Evolutionary conservation across 2,113 vertebrate genomes (phyloP), one percentile per base, ranked within the genome.

Genomic region (Heterocephalus glaber): DNA sequence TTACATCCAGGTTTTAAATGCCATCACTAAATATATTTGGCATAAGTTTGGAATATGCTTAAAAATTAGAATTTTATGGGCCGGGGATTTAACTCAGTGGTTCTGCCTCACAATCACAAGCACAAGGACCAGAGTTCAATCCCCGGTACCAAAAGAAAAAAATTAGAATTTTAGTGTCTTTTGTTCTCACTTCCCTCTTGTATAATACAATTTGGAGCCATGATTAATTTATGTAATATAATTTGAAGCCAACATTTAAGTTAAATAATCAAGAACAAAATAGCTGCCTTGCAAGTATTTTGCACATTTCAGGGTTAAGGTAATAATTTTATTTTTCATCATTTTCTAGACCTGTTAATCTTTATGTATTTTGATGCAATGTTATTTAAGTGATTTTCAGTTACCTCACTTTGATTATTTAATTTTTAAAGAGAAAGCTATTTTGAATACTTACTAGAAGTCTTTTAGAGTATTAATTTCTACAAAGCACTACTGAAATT

Each of bases 241-340:
- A 89, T 52, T 79, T 87, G 30, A 92, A 90, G 49, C 16, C 33
- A 63, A 47, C 47, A 80, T 33, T 85, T 63, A 28, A n/a, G 38
- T 76, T 94, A 94, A 82, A 77, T 8, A 92, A 85, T 72, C 11
- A 80, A 91, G 74, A 72, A 89, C 88, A 84, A 92, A 97, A 61
- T 52, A 92, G 49, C 35, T 97, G 83, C 83, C 93, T 60, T 96
- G 87, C 58, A 90, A 72, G 22, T 20, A 58, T 38, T 97, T 93
- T 95, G 88, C 28, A 74, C 44, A 92, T 90, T 66, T 93, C 47
- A 90, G 6, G n/a, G 96, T 92, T 79, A 92, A 97, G 30, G 19
- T 84, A 95, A 84, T 13, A 96, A 28, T 93, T 97, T 38, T 70
- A 22, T 95, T 98, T 97, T 94, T 90, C 38, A 95, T 93, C 58